Percentiles rank a stretch among this genome's conserved stretches.
phyloP scores from a whole-genome alignment of 1,140 invertebrate genomes.

The Nephila pilipes region DNA sequence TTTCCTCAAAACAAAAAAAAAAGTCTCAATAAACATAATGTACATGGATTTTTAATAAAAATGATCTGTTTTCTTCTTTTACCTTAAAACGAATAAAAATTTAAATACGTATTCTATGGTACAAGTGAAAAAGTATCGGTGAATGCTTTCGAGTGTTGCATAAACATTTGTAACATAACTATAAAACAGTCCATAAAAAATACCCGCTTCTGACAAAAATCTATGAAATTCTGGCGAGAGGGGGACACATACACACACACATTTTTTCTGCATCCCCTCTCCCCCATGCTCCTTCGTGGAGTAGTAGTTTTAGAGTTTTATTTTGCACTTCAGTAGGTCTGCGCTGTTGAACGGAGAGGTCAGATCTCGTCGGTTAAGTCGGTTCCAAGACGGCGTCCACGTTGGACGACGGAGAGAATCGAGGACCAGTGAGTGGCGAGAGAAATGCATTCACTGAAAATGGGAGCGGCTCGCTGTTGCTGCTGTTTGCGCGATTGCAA shows the following conservation, averaged over 20 bases:
- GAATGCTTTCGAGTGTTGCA: constrained; percentile 73
- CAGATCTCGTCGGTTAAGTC: constrained; percentile 64
- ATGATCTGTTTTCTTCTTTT: constrained; percentile 35
- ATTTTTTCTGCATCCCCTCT: neutral
- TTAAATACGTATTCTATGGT: constrained; percentile 76
- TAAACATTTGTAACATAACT: constrained; percentile 77
- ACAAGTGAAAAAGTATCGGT: constrained; percentile 75
- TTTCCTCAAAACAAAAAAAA: constrained; percentile 38
- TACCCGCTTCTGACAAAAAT: constrained; percentile 77
- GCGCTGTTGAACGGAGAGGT: constrained; percentile 30
- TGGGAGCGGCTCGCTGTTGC: constrained; percentile 22
- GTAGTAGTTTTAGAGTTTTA: constrained; percentile 34
- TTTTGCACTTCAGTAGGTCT: constrained; percentile 66
- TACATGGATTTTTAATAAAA: constrained; percentile 59
- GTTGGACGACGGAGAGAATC: constrained; percentile 54
- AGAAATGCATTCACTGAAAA: constrained; percentile 73
- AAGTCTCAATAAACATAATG: constrained; percentile 61
- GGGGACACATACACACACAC: constrained; percentile 18
- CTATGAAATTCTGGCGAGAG: constrained; percentile 54
- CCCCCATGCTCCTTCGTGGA: constrained; percentile 2
- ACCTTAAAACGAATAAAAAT: constrained; percentile 67
- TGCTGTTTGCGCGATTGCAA: neutral
- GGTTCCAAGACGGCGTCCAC: constrained; percentile 6
- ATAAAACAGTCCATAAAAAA: constrained; percentile 78
- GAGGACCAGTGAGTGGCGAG: constrained; percentile 69